phyloP scores from a whole-genome alignment of 1,140 invertebrate species.

The Heliconius eleuchia region DNA sequence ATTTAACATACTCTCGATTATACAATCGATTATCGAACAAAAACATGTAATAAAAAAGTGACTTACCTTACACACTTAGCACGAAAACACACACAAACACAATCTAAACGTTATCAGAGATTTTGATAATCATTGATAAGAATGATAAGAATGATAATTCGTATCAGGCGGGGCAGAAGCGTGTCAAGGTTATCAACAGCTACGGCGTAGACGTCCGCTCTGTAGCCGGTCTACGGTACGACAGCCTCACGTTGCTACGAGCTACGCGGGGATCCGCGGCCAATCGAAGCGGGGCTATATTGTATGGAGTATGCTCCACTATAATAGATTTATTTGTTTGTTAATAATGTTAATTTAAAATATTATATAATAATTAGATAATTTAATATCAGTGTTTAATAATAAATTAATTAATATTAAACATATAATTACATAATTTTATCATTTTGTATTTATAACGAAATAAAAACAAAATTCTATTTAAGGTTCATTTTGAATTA shows the following conservation, averaged over 20 bases:
- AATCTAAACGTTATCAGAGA: constrained; percentile 23
- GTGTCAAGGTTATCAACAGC: constrained; percentile 68
- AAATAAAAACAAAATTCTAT: neutral
- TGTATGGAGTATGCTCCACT: constrained; percentile 56
- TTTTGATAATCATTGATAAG: constrained; percentile 27
- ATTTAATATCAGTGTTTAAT: too few relatives aligned
- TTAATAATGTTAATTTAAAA: too few relatives aligned
- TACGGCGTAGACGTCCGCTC: constrained; percentile 73
- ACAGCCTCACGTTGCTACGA: constrained; percentile 79
- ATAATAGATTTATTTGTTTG: neutral
- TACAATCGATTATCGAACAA: constrained; percentile 22
- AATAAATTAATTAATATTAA: neutral
- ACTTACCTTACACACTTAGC: constrained; percentile 37
- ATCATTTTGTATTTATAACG: neutral
- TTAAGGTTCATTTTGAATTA: neutral
- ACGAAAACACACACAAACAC: constrained; percentile 38
- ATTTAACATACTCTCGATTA: constrained; percentile 15
- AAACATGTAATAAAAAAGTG: constrained; percentile 3
- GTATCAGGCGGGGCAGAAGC: constrained; percentile 63
- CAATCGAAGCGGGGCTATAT: constrained; percentile 75
- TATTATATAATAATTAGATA: too few relatives aligned
- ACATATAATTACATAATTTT: neutral
- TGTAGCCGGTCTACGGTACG: constrained; percentile 73
- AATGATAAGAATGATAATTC: constrained; percentile 40
- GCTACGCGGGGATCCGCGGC: constrained; percentile 76